A percentile compares a stretch with the other conserved stretches of the same genome.
phyloP scores from a whole-genome alignment of 1,140 invertebrate genomes.

The Sarcophaga peregrina region DNA sequence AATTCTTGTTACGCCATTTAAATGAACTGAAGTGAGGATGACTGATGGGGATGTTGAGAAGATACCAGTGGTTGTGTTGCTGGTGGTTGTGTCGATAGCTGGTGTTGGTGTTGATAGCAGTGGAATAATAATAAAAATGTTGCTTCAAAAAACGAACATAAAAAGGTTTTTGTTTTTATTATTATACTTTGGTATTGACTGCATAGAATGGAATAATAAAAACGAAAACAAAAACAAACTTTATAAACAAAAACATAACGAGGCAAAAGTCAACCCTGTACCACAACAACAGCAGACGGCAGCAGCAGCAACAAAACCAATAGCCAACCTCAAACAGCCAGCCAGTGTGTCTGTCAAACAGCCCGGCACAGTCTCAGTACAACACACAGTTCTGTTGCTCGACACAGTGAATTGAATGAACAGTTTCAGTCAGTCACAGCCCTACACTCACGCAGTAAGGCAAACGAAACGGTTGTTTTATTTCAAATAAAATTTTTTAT shows the following conservation, averaged over 20 bases:
- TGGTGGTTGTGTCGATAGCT: too few species aligned
- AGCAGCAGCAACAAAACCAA: background rate
- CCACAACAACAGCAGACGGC: background rate
- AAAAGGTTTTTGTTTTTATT: background rate
- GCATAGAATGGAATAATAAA: background rate
- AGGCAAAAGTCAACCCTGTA: background rate
- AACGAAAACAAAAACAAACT: background rate
- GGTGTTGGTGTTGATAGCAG: too few species aligned
- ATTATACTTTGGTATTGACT: background rate
- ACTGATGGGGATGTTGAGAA: too few species aligned
- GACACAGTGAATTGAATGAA: background rate
- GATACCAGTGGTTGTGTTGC: too few species aligned
- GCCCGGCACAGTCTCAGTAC: constrained; percentile 9
- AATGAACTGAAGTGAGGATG: too few species aligned
- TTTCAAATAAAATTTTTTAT: too few species aligned
- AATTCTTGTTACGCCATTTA: too few species aligned
- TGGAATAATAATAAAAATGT: too few species aligned
- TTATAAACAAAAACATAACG: background rate
- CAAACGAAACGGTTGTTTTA: constrained; percentile 32
- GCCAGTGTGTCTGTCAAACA: constrained; percentile 17
- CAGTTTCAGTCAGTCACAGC: constrained; percentile 32
- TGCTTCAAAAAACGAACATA: background rate
- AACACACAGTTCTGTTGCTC: background rate
- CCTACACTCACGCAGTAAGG: constrained; percentile 30
- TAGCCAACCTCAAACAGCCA: background rate